Evolutionary conservation across 2,888 invertebrate genomes (phyloP), one percentile per base, ranked within the genome.

Genomic region (Serripes groenlandicus): DNA sequence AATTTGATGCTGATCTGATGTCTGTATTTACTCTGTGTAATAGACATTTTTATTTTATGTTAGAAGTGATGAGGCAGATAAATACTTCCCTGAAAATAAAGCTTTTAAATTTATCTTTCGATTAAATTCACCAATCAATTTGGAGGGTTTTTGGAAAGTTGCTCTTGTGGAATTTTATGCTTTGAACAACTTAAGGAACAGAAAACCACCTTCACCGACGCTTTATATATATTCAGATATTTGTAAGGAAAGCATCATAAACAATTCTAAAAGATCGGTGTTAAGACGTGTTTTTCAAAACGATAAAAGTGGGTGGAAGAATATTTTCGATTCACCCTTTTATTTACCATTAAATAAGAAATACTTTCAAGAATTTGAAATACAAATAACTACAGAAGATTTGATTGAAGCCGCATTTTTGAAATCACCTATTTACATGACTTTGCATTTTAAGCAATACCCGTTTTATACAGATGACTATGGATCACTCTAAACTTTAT

Each of bases 21-120:
- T 62, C 49, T n/a, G 77, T 77, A 71, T 72, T 64, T 77, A 62
- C 52, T 77, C 28, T n/a, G 28, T 35, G 72, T 72, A 18, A 62
- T 72, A 28, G 62, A 77, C n/a, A 77, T 64, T 64, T 54, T 72
- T 34, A 72, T 52, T 83, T 11, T 76, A 54, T 56, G 69, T 84
- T 37, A 28, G 54, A 42, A 69, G 75, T 52, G 64, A 34, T 54
- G 81, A 81, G 62, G 78, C 77, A 35, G 75, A 60, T 52, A 52
- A 72, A 11, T 42, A 68, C 34, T 85, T 80, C 42, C 23, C 15
- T 49, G 80, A 80, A 3, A 83, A 83, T 68, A 75, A 18, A 54
- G 52, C 74, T 21, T 75, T 34, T 66, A 35, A 74, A 28, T 83
- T 83, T 75, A 83, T 72, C 74, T 52, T 80, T 21, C 77, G 56